A percentile compares a stretch with the other conserved stretches of the same genome.
These are phyloP conservation scores for Nowickia ferox DNA, from an alignment of 2,888 invertebrate species.

Conservation along the genomic window DNA sequence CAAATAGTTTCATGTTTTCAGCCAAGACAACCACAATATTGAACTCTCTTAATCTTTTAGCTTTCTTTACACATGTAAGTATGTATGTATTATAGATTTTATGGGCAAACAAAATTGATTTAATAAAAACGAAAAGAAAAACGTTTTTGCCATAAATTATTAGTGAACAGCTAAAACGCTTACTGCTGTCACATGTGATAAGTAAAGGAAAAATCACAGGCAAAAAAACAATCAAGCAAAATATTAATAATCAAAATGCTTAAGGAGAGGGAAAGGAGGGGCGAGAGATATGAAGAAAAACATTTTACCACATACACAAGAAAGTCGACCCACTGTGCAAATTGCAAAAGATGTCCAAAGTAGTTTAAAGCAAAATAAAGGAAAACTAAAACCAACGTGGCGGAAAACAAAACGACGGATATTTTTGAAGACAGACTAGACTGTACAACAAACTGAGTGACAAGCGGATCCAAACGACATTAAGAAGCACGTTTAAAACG, in stretches of 20 bases:
- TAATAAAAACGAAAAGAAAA: constrained; percentile 44
- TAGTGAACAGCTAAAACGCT: constrained; percentile 69
- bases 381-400: constrained; percentile 33
- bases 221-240: constrained; percentile 9
- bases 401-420: constrained; percentile 44
- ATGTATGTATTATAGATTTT: neutral
- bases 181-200: constrained; percentile 72
- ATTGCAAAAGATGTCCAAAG: neutral
- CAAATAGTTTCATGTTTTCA: constrained; percentile 50
- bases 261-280: neutral
- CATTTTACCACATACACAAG: neutral
- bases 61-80: neutral
- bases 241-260: constrained; percentile 36
- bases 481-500: constrained; percentile 1
- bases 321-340: constrained; percentile 30
- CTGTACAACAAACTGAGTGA: constrained; percentile 43
- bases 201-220: constrained; percentile 64
- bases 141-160: constrained; percentile 70
- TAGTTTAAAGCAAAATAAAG: constrained; percentile 12
- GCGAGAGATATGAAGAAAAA: neutral
- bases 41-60: neutral
- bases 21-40: constrained; percentile 16
- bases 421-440: constrained; percentile 19
- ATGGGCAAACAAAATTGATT: neutral
- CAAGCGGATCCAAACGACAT: constrained; percentile 38